phyloP scores from a whole-genome alignment of 2,888 invertebrate species.

The Pterostichus madidus region DNA sequence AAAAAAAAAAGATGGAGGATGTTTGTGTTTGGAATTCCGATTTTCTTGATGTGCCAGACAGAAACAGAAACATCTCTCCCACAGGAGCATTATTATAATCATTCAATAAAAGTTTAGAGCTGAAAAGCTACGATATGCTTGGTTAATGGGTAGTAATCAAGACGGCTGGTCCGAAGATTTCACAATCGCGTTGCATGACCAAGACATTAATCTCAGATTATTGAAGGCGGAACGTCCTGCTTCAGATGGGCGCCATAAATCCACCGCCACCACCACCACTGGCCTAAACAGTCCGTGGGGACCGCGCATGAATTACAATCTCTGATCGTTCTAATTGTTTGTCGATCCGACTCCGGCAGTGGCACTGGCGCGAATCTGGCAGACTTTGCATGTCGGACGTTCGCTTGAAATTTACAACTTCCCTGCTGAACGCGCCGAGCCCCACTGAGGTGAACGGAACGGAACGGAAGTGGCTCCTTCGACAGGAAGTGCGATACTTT shows the following conservation, averaged over 20 bases:
- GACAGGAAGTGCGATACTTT: slow-evolving; percentile 26
- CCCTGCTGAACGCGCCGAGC: slow-evolving; percentile 63
- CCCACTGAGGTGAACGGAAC: slow-evolving; percentile 30
- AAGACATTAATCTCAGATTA: slow-evolving; percentile 72
- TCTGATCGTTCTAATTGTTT: slow-evolving; percentile 75
- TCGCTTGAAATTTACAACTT: slow-evolving; percentile 70
- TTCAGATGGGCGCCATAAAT: slow-evolving; percentile 69
- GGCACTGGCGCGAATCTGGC: slow-evolving; percentile 55
- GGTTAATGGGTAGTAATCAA: not conserved
- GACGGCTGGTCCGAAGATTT: not conserved
- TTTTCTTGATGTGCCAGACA: not conserved
- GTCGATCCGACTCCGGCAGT: slow-evolving; percentile 70
- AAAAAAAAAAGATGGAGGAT: too few relatives aligned
- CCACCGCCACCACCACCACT: slow-evolving; percentile 53
- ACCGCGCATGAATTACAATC: slow-evolving; percentile 74
- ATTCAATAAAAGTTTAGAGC: slow-evolving; percentile 35
- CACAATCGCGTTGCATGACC: not conserved
- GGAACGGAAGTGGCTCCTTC: slow-evolving; percentile 36
- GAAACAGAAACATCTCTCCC: not conserved
- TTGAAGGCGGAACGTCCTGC: slow-evolving; percentile 68
- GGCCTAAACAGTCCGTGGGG: slow-evolving; percentile 65
- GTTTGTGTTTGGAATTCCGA: too few relatives aligned
- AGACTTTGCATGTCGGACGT: slow-evolving; percentile 72
- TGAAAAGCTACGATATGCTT: not conserved
- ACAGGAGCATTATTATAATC: not conserved